phyloP scores from a whole-genome alignment of 2,113 vertebrate species.

The Bagarius yarrelli region DNA sequence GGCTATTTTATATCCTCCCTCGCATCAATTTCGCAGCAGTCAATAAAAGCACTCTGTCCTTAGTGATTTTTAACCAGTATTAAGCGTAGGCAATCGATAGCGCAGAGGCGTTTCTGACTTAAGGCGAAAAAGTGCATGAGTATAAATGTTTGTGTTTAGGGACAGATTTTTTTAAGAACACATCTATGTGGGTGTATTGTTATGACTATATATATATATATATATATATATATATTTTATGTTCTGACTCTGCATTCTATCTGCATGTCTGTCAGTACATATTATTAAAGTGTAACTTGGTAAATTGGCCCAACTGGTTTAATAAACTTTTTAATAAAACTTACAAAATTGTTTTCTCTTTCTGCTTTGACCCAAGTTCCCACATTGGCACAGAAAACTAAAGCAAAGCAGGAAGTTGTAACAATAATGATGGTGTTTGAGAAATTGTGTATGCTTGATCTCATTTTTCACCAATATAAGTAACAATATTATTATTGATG shows the following conservation, averaged over 20 bases:
- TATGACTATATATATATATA: background rate
- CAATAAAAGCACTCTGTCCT: conserved; percentile 62
- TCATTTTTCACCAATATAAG: background rate
- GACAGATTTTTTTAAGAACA: background rate
- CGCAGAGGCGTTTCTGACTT: conserved; percentile 1
- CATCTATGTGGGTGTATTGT: background rate
- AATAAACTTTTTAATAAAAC: too few species aligned
- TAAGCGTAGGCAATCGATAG: conserved; percentile 33
- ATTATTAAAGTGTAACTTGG: too few species aligned
- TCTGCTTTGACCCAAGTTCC: too few species aligned
- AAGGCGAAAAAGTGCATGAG: background rate
- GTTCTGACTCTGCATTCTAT: background rate
- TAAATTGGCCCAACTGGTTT: too few species aligned
- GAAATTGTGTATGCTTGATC: background rate
- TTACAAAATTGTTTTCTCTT: too few species aligned
- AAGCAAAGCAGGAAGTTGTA: too few species aligned
- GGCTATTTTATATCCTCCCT: conserved; percentile 56
- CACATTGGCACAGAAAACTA: too few species aligned
- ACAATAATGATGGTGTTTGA: too few species aligned
- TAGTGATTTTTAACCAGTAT: conserved; percentile 45
- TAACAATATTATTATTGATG: background rate
- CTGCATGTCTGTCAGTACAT: background rate
- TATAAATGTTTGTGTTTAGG: conserved; percentile 21
- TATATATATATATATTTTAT: background rate
- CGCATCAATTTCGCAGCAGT: conserved; percentile 49